phyloP scores from a whole-genome alignment of 2,113 vertebrate species.

The Varanus komodoensis region DNA sequence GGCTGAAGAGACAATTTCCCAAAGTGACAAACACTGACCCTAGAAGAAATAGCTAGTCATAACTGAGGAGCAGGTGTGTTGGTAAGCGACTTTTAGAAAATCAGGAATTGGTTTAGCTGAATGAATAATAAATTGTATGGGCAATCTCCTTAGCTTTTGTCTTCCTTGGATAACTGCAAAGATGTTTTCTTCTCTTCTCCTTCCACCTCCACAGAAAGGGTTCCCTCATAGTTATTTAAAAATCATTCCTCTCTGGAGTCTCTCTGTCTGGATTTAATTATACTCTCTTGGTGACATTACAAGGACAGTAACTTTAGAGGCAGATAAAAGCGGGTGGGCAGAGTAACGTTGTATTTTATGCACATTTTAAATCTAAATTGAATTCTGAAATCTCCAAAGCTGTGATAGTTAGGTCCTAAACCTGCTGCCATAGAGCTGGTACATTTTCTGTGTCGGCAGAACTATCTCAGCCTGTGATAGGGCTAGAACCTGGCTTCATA shows the following conservation, averaged over 20 bases:
- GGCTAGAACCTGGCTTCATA: neutral
- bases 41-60: neutral
- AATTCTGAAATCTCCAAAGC: neutral
- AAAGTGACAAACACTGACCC: neutral
- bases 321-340: constrained; percentile 1
- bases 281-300: constrained; percentile 44
- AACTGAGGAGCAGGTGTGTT: neutral
- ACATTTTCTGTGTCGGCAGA: neutral
- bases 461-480: neutral
- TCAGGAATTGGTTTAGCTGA: neutral
- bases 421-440: neutral
- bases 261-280: constrained; percentile 45
- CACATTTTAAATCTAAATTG: constrained; percentile 16
- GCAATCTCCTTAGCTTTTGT: neutral
- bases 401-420: constrained; percentile 20
- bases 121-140: neutral
- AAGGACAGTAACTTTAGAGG: constrained; percentile 45
- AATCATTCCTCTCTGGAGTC: constrained; percentile 41
- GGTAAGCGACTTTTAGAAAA: neutral
- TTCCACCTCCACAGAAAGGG: no score
- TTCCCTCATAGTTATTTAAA: constrained; percentile 50
- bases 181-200: no score
- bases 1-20: neutral
- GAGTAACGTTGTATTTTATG: neutral
- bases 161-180: constrained; percentile 28